Evolutionary conservation across 2,888 invertebrate genomes (phyloP).

Genomic region (Adelognathus sp.): DNA sequence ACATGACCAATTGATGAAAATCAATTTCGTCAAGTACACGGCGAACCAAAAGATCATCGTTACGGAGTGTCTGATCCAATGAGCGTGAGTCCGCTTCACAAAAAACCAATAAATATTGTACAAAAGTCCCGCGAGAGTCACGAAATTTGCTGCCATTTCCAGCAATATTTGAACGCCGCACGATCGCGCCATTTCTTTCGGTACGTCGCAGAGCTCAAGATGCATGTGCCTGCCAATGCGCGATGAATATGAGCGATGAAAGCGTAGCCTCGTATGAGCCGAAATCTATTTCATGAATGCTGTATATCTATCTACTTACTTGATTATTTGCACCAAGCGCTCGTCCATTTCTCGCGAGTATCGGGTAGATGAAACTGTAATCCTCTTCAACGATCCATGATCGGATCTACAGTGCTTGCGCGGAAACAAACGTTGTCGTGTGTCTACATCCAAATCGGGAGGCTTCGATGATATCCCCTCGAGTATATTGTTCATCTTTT

Average conservation of each 20-base stretch:
- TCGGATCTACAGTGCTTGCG: neutral
- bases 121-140: neutral
- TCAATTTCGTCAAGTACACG: neutral
- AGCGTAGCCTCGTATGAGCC: too few species aligned
- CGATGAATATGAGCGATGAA: too few species aligned
- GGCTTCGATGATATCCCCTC: neutral
- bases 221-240: slow-evolving; percentile 47
- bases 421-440: neutral
- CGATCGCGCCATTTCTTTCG: neutral
- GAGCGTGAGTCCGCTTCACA: neutral
- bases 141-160: slow-evolving; percentile 13
- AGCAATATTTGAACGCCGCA: slow-evolving; percentile 18
- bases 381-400: neutral
- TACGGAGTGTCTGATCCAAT: neutral
- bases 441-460: neutral
- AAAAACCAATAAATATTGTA: neutral
- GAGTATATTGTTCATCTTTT: neutral
- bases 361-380: neutral
- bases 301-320: neutral
- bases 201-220: slow-evolving; percentile 16
- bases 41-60: neutral
- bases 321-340: neutral
- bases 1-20: neutral
- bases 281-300: neutral
- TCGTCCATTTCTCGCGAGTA: neutral